Evolutionary conservation across 2,113 vertebrate genomes (phyloP).

Genomic region (Amphiprion percula): DNA sequence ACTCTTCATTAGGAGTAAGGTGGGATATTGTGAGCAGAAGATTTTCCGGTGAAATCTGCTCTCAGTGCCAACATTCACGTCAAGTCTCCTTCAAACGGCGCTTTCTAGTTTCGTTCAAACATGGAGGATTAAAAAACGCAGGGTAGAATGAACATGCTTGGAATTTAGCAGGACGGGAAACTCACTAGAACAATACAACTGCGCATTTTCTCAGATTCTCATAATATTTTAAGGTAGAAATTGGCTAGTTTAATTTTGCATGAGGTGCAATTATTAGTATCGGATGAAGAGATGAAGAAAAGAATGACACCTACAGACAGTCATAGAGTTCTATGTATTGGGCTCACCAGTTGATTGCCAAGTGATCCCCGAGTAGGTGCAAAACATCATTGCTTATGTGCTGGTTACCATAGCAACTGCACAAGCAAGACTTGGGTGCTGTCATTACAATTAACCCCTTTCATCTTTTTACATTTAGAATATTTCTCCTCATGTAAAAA

Average conservation of each 20-base stretch:
- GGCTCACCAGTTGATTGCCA: slow-evolving; percentile 13
- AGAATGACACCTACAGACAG: not conserved
- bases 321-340: not conserved
- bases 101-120: not conserved
- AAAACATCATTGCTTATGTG: slow-evolving; percentile 60
- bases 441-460: slow-evolving; percentile 84
- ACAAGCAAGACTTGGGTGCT: slow-evolving; percentile 67
- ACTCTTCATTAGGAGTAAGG: not conserved
- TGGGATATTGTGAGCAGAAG: not conserved
- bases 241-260: not conserved
- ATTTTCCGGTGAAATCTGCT: not conserved
- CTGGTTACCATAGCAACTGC: slow-evolving; percentile 80
- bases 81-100: not conserved
- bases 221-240: not conserved
- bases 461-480: slow-evolving; percentile 73
- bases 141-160: not conserved
- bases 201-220: not conserved
- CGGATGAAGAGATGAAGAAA: slow-evolving; percentile 10
- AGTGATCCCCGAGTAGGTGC: slow-evolving; percentile 20
- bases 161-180: not conserved
- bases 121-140: not conserved
- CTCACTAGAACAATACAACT: not conserved
- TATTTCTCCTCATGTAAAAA: slow-evolving; percentile 59
- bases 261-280: not conserved
- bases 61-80: not conserved